Base-by-base conservation (phyloP, 2,888 invertebrate genomes). In the Limnephilus auricula region DNA sequence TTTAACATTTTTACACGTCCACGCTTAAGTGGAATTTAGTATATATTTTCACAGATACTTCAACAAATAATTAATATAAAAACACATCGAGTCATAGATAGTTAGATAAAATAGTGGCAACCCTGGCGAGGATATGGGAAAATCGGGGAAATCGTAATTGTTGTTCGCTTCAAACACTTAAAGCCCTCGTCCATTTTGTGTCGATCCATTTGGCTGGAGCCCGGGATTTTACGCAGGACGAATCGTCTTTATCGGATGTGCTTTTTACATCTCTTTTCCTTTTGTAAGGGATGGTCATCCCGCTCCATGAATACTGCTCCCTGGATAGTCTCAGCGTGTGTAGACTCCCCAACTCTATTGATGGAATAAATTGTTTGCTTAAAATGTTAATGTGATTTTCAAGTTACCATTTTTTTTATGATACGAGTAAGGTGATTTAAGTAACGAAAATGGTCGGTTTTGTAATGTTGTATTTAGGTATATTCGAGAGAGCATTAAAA, bases 141-240 rank as follows among this genome's bases (percentile, higher is more conserved):
- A 34, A 84, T 82, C 32, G 37, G 40, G 85, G 37, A 40, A 85
- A 85, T 85, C 85, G 85, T 30, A 34, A 88, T 34, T 88, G 87
- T 91, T 92, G 92, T 90, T 91, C 91, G 90, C 89, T 91, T 91
- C 90, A 92, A 90, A 91, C 82, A 91, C 89, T 92, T 91, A 89
- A 91, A 92, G 88, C 91, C 89, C 89, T 90, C 92, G 90, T 90
- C 91, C 92, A 86, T 92, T 91, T 90, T 89, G 91, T 89, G 91
- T 92, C 91, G 91, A 92, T 91, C 91, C 90, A 91, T 92, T 92
- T 92, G 92, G n/a, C 25, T 2, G 30, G 85, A 40, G 40, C 40
- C 40, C 78, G 34, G 87, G 87, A 78, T 86, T 79, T 45, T 79
- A 78, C 87, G 32, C 87, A 78, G 87, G 87, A 79, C 32, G 87